These are phyloP conservation scores for Leptopterna dolabrata DNA, from an alignment of 2,888 invertebrate genomes.

Conservation along the genomic window DNA sequence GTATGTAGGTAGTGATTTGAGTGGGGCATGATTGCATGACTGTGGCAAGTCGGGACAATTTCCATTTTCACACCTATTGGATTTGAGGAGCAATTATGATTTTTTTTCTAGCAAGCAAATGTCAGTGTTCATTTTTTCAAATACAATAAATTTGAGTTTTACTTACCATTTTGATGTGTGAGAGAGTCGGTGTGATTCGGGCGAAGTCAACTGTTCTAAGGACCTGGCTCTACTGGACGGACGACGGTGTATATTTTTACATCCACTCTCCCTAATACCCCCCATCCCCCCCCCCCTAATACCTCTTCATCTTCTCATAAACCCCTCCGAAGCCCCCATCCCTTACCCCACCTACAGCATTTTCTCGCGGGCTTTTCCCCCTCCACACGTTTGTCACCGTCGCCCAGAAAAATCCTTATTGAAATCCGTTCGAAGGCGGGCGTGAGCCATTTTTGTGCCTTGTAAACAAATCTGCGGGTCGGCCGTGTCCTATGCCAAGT, in stretches of 20 bases:
- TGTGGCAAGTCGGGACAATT: too few relatives aligned
- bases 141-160: background rate
- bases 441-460: constrained; percentile 42
- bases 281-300: background rate
- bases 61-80: too few relatives aligned
- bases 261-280: constrained; percentile 23
- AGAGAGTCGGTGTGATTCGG: constrained; percentile 28
- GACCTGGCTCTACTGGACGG: constrained; percentile 53
- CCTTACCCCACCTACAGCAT: background rate
- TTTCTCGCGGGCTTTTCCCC: constrained; percentile 3
- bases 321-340: background rate
- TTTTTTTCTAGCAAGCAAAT: too few relatives aligned
- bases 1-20: too few relatives aligned
- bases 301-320: background rate
- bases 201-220: constrained; percentile 44
- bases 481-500: constrained; percentile 25
- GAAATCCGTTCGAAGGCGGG: constrained; percentile 12
- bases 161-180: constrained; percentile 46
- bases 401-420: constrained; percentile 23
- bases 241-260: constrained; percentile 43
- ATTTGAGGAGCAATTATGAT: too few relatives aligned
- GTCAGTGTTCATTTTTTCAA: too few relatives aligned
- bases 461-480: constrained; percentile 48
- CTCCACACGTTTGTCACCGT: background rate
- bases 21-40: too few relatives aligned